Evolutionary conservation across 2,113 vertebrate species (phyloP), one percentile per base, ranked within the genome.

Genomic region (Protobothrops mucrosquamatus): DNA sequence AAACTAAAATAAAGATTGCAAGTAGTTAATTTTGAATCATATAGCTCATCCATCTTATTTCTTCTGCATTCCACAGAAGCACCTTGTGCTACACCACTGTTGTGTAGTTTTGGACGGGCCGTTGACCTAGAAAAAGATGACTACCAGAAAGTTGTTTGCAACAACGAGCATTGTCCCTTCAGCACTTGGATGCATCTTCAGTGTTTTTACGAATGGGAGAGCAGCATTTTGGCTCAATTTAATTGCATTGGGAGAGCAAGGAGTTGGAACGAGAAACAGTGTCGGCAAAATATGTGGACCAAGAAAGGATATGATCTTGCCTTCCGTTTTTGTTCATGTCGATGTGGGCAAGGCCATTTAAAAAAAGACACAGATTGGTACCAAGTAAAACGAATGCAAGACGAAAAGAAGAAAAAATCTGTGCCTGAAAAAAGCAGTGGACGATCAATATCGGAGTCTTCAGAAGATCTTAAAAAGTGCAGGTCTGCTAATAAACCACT

Each of bases 301-400:
- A 99, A 99, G 97, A 99, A 99, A 94, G 99, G 99, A 88, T 99
- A 99, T 0, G 99, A 99, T 96, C 96, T 99, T 95, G 99, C 99
- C 94, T 99, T 99, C 96, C 98, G 99, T 90, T 99, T 99, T 97
- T 99, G 99, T 96, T 99, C 99, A 85, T 99, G 99, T 96, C 99
- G 99, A 64, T 99, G 99, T 0, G 99, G 99, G 4, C 99, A 99
- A 95, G 99, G 99, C 43, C 99, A 99, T 95, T 95, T 99, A 5
- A 99, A 99, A 97, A 99, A 99, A 94, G 99, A 99, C 97, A 99
- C 99, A 0, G 99, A 99, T 97, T 99, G 99, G 99, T 99, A 99
- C 95, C 99, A 99, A 97, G 99, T 99, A 94, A 99, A 98, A 87
- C 98, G 99, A 93, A 98, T 98, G 98, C 99, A 99, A 93, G 99